Percentiles rank a stretch among this genome's conserved stretches.
These are phyloP conservation scores for Empidonax alnorum DNA, from an alignment of 2,113 vertebrate genomes.

Conservation along the genomic window DNA sequence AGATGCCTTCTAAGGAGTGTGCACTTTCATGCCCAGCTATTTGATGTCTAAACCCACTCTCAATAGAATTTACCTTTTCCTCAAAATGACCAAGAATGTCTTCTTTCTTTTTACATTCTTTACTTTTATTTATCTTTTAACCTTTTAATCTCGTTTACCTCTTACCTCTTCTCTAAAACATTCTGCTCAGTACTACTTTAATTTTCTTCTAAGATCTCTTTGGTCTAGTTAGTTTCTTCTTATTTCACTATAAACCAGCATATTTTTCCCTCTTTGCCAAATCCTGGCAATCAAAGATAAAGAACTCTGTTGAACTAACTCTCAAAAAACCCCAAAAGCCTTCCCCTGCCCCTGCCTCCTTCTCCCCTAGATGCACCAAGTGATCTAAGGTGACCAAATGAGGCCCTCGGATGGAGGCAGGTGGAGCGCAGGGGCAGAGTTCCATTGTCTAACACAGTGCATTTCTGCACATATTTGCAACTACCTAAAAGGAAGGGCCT, in stretches of 20 bases:
- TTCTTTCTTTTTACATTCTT: not conserved
- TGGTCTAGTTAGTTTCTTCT: not conserved
- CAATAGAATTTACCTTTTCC: not conserved
- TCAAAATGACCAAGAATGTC: not conserved
- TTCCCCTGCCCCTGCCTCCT: rapidly evolving
- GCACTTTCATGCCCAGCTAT: not conserved
- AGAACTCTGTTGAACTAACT: not conserved
- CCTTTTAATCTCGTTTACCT: not conserved
- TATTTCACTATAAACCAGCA: not conserved
- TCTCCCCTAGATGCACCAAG: not conserved
- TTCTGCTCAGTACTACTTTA: not conserved
- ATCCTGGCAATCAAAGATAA: not conserved
- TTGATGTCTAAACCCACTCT: not conserved
- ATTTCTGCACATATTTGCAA: not conserved
- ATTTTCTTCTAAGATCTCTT: not conserved
- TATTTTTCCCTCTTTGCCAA: not conserved
- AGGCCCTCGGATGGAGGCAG: not conserved
- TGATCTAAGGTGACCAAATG: not conserved
- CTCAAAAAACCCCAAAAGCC: not conserved
- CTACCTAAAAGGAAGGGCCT: not conserved
- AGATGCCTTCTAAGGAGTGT: not conserved
- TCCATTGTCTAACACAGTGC: too few relatives aligned
- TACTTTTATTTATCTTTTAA: not conserved
- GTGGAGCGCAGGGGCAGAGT: not conserved
- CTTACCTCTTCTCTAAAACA: not conserved